phyloP scores from a whole-genome alignment of 2,113 vertebrate genomes.

The Oceanites oceanicus region DNA sequence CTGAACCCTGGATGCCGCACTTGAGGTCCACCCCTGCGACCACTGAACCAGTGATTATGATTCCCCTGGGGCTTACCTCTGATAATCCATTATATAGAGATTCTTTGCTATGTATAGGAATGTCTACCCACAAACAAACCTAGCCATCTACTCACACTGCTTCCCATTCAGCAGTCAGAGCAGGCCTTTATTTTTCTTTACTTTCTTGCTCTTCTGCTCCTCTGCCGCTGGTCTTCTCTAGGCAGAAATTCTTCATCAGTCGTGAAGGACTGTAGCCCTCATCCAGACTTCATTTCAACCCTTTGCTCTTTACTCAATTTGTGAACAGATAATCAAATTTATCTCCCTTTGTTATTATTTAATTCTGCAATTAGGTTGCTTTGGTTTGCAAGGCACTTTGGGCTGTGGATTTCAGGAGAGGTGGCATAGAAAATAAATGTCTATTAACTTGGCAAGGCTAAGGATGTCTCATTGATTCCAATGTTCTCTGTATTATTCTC shows the following conservation, averaged over 20 bases:
- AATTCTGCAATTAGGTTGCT: conserved; percentile 19
- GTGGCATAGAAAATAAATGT: neutral
- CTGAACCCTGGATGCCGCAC: neutral
- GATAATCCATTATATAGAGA: neutral
- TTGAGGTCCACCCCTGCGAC: neutral
- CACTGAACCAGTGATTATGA: neutral
- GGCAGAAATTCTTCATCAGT: neutral
- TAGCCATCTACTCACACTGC: neutral
- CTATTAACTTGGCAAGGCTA: conserved; percentile 1
- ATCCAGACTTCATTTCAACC: neutral
- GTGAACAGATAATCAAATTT: neutral
- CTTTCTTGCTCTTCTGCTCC: neutral
- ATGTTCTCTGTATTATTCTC: neutral
- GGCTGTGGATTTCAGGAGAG: neutral
- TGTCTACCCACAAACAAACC: neutral
- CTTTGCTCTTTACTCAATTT: neutral
- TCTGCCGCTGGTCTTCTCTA: neutral
- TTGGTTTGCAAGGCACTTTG: neutral
- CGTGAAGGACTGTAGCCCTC: neutral
- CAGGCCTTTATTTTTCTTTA: neutral
- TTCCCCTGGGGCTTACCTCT: neutral
- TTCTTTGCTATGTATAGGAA: neutral
- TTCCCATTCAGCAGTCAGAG: neutral
- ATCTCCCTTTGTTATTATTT: conserved; percentile 23
- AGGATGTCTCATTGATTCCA: conserved; percentile 21